phyloP scores from a whole-genome alignment of 2,888 invertebrate genomes.

The Eupeodes latifasciatus region DNA sequence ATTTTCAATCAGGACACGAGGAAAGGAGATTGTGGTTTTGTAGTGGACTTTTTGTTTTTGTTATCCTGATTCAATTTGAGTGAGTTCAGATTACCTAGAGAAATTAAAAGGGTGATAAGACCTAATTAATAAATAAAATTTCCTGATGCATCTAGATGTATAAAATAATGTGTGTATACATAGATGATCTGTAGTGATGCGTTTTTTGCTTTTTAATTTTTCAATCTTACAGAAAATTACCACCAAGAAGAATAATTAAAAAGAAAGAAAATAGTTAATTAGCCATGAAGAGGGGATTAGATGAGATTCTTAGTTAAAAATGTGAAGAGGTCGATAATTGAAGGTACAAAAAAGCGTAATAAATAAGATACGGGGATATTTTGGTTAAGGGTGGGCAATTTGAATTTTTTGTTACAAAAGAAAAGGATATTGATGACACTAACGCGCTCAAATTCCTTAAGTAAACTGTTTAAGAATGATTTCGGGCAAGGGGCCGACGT shows the following conservation, averaged over 20 bases:
- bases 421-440: too few species aligned
- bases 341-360: neutral
- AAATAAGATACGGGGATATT: neutral
- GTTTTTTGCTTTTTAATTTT: neutral
- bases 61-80: constrained; percentile 14
- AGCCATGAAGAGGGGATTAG: neutral
- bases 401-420: too few species aligned
- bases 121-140: neutral
- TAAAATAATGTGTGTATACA: neutral
- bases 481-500: too few species aligned
- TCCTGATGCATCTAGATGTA: neutral
- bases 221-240: neutral
- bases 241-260: neutral
- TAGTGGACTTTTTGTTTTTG: neutral
- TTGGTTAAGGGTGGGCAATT: too few species aligned
- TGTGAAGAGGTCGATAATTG: neutral
- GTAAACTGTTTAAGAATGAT: too few species aligned
- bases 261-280: constrained; percentile 5
- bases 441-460: too few species aligned
- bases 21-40: neutral
- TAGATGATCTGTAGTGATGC: neutral
- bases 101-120: neutral
- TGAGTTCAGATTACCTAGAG: neutral
- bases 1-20: neutral
- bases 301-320: neutral